phyloP scores from a whole-genome alignment of 2,888 invertebrate species.

The Xestia ashworthii region DNA sequence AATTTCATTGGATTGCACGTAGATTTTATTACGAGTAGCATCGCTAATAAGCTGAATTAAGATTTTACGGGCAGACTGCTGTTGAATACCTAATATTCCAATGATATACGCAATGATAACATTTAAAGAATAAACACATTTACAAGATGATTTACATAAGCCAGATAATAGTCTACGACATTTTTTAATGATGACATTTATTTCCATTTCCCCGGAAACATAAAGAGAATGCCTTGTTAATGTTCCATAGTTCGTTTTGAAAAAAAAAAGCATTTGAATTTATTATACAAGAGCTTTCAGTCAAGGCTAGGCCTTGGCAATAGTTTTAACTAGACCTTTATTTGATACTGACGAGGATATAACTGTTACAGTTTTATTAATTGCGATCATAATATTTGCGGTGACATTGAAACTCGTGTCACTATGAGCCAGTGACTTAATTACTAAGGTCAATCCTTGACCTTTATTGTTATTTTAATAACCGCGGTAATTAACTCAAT shows the following conservation, averaged over 20 bases:
- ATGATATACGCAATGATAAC: neutral
- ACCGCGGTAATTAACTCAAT: conserved; percentile 39
- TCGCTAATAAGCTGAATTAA: neutral
- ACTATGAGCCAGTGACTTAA: conserved; percentile 52
- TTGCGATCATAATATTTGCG: conserved; percentile 46
- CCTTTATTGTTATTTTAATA: conserved; percentile 65
- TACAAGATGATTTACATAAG: conserved; percentile 13
- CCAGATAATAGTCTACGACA: conserved; percentile 5
- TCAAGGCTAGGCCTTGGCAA: conserved; percentile 53
- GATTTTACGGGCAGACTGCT: neutral
- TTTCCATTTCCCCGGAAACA: conserved; percentile 29
- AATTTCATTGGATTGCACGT: conserved; percentile 12
- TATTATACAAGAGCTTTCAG: conserved; percentile 16
- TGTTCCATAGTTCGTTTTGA: neutral
- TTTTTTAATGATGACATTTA: conserved; percentile 39
- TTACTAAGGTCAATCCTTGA: conserved; percentile 54
- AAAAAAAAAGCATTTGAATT: conserved; percentile 17
- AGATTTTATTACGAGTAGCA: conserved; percentile 25
- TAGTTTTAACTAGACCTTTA: conserved; percentile 53
- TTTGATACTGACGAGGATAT: conserved; percentile 47
- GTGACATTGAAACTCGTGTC: conserved; percentile 54
- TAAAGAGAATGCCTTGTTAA: conserved; percentile 7
- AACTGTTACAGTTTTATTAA: conserved; percentile 60
- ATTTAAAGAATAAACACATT: conserved; percentile 3
- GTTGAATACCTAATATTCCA: neutral